Percentiles rank a stretch among this genome's conserved stretches.
phyloP scores from a whole-genome alignment of 2,888 invertebrate species.

The Tetragonula carbonaria region DNA sequence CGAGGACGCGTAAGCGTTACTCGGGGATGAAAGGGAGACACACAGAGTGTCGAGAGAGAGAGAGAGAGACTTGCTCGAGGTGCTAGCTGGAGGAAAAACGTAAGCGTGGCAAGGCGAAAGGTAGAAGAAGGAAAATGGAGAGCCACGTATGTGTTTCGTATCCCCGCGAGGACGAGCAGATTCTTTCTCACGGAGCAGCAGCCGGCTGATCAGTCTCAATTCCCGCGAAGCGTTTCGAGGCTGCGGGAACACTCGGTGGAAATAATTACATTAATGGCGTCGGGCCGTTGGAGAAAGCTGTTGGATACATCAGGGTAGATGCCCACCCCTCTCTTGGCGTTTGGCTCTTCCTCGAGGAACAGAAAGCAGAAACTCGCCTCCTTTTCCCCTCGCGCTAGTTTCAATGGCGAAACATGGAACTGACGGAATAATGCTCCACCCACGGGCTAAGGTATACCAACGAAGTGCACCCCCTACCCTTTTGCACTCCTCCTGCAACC shows the following conservation, averaged over 20 bases:
- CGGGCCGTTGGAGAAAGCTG: conserved; percentile 57
- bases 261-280: conserved; percentile 75
- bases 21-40: neutral
- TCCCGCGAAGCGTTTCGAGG: conserved; percentile 55
- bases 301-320: conserved; percentile 60
- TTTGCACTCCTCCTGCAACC: neutral
- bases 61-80: neutral
- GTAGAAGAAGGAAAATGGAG: conserved; percentile 1
- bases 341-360: conserved; percentile 52
- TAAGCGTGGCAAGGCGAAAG: neutral
- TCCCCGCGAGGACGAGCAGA: conserved; percentile 24
- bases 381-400: conserved; percentile 37
- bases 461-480: conserved; percentile 25
- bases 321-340: conserved; percentile 23
- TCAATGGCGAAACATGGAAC: conserved; percentile 65
- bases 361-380: conserved; percentile 45
- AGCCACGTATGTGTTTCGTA: conserved; percentile 19
- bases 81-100: neutral
- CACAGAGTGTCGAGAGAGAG: neutral
- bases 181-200: conserved; percentile 23
- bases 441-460: conserved; percentile 64
- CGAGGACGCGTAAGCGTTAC: neutral
- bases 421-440: conserved; percentile 68
- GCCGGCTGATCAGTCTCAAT: conserved; percentile 60
- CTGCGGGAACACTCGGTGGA: conserved; percentile 68